These are phyloP conservation scores for Cephalopachus bancanus DNA, from an alignment of 2,797 vertebrate species.

Conservation along the genomic window DNA sequence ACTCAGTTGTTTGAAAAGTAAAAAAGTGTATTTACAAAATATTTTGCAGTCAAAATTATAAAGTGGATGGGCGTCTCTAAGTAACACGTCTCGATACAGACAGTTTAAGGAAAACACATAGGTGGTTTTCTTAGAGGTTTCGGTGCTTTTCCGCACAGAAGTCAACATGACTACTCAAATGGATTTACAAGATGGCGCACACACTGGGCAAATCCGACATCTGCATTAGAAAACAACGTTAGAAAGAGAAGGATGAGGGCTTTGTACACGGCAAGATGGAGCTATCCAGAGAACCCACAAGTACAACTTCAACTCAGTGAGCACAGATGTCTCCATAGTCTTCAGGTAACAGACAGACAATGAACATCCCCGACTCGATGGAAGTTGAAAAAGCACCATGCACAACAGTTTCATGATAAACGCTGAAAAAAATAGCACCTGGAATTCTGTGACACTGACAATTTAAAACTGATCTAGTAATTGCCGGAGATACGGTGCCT, in stretches of 20 bases:
- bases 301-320: conserved; percentile 80
- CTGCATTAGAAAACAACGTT: conserved; percentile 90
- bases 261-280: conserved; percentile 91
- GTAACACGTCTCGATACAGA: conserved; percentile 89
- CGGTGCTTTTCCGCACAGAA: conserved; percentile 90
- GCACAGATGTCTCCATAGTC: conserved; percentile 85
- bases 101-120: conserved; percentile 89
- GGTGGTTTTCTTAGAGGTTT: conserved; percentile 88
- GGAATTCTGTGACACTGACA: conserved; percentile 85
- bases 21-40: conserved; percentile 95
- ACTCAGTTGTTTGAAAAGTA: conserved; percentile 93
- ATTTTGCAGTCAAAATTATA: conserved; percentile 92
- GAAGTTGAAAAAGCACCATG: conserved; percentile 91
- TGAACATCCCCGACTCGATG: conserved; percentile 87
- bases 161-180: conserved; percentile 89
- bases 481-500: conserved; percentile 96
- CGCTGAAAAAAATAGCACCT: conserved; percentile 90
- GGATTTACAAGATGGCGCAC: conserved; percentile 91
- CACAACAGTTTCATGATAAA: conserved; percentile 90
- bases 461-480: conserved; percentile 97
- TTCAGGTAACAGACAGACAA: conserved; percentile 86
- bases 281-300: conserved; percentile 86
- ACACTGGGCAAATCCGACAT: conserved; percentile 88
- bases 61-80: conserved; percentile 89
- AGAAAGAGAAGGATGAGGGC: conserved; percentile 88